Percentiles rank a stretch among this genome's conserved stretches.
These are phyloP conservation scores for Coracopsis vasa DNA, from an alignment of 2,113 vertebrate genomes.

Conservation along the genomic window DNA sequence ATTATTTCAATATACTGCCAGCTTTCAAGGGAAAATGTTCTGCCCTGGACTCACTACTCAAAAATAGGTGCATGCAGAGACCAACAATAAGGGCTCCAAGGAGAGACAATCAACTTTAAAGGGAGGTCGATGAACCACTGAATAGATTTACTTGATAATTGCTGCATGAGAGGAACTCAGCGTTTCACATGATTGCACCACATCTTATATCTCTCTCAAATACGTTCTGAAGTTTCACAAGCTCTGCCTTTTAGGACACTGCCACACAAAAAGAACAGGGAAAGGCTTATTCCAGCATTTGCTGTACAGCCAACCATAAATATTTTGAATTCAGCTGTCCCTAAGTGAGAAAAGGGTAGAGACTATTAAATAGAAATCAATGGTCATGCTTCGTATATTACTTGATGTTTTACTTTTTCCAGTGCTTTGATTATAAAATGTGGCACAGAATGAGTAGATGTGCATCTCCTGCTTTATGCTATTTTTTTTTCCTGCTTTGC, in stretches of 20 bases:
- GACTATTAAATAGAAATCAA: slow-evolving; percentile 53
- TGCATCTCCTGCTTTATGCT: neutral
- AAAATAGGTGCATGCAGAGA: neutral
- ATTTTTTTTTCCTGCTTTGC: neutral
- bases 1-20: neutral
- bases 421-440: slow-evolving; percentile 11
- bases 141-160: neutral
- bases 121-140: neutral
- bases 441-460: neutral
- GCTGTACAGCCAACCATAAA: slow-evolving; percentile 38
- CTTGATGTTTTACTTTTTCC: slow-evolving; percentile 2
- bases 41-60: neutral
- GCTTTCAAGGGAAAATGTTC: neutral
- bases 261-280: neutral
- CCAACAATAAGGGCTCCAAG: neutral
- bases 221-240: neutral
- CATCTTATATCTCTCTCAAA: neutral
- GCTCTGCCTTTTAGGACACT: slow-evolving; percentile 10
- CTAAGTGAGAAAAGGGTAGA: neutral
- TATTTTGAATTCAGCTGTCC: slow-evolving; percentile 29
- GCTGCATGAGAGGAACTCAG: neutral
- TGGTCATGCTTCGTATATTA: slow-evolving; percentile 1
- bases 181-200: neutral
- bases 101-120: neutral
- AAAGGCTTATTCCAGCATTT: slow-evolving; percentile 29